Evolutionary conservation across 2,113 vertebrate genomes (phyloP).

Genomic region (Cryptoleucopteryx plumbea): DNA sequence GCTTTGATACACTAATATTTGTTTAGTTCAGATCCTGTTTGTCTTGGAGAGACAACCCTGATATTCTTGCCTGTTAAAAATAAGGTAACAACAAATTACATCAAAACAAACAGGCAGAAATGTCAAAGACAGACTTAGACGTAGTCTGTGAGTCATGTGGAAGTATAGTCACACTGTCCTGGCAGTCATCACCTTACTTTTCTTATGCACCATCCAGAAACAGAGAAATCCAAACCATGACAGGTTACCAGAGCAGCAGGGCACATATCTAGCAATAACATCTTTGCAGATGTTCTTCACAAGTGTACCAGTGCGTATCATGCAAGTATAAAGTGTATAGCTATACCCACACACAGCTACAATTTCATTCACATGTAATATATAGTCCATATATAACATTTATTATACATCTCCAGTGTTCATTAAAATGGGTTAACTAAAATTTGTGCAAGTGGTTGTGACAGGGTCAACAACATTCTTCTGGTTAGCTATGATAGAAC

Average conservation of each 20-base stretch:
- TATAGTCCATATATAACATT: background rate
- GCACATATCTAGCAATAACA: background rate
- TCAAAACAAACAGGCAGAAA: background rate
- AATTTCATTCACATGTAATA: background rate
- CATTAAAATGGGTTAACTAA: background rate
- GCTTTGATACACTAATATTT: background rate
- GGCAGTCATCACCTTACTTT: background rate
- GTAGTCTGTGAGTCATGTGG: background rate
- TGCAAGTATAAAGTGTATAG: background rate
- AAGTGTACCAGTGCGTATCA: background rate
- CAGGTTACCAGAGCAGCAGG: background rate
- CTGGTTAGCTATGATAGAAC: background rate
- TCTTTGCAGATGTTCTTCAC: background rate
- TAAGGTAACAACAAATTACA: background rate
- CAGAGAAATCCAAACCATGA: background rate
- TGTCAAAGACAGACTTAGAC: background rate
- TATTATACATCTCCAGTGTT: background rate
- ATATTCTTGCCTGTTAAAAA: background rate
- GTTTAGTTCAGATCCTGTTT: background rate
- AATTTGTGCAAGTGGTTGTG: background rate
- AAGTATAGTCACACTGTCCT: background rate
- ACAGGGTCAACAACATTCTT: background rate
- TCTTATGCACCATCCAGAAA: background rate
- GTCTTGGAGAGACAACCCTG: background rate
- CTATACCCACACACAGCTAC: background rate